Percentiles rank a stretch among this genome's conserved stretches.
phyloP scores from a whole-genome alignment of 64 coral and sea anemone species.

The Stichodactyla mertensii region DNA sequence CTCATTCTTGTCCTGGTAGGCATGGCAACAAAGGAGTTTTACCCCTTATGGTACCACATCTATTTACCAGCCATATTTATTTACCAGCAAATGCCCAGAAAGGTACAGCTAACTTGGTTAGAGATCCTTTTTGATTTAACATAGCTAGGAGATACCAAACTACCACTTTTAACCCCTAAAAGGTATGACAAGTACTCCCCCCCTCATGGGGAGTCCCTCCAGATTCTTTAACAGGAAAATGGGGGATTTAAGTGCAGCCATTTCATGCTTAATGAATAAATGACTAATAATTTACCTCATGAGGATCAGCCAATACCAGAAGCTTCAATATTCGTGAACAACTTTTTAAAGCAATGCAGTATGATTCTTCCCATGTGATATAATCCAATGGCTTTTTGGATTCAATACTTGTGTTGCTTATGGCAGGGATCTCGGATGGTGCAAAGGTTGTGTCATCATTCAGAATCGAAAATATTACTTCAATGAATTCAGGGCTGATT shows the following conservation, averaged over 20 bases:
- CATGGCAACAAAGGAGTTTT: too few species aligned
- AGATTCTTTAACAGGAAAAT: background rate
- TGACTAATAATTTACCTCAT: background rate
- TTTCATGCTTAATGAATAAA: background rate
- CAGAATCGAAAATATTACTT: background rate
- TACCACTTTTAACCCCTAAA: too few species aligned
- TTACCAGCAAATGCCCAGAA: too few species aligned
- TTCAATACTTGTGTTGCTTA: background rate
- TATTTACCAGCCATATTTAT: too few species aligned
- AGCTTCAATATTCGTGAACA: background rate
- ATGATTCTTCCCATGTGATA: background rate
- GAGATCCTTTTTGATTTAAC: too few species aligned
- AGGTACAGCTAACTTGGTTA: too few species aligned
- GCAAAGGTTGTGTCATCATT: background rate
- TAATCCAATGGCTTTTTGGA: background rate
- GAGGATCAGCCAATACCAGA: background rate
- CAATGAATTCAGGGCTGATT: background rate
- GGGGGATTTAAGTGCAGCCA: background rate
- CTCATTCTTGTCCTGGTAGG: too few species aligned
- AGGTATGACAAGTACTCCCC: too few species aligned
- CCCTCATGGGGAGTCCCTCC: too few species aligned
- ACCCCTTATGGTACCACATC: too few species aligned
- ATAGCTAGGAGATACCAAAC: too few species aligned
- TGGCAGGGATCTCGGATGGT: background rate
- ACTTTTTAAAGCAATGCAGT: background rate